A percentile compares a stretch with the other conserved stretches of the same genome.
phyloP scores from a whole-genome alignment of 2,797 vertebrate genomes.

The Hippopotamyrus pictus region DNA sequence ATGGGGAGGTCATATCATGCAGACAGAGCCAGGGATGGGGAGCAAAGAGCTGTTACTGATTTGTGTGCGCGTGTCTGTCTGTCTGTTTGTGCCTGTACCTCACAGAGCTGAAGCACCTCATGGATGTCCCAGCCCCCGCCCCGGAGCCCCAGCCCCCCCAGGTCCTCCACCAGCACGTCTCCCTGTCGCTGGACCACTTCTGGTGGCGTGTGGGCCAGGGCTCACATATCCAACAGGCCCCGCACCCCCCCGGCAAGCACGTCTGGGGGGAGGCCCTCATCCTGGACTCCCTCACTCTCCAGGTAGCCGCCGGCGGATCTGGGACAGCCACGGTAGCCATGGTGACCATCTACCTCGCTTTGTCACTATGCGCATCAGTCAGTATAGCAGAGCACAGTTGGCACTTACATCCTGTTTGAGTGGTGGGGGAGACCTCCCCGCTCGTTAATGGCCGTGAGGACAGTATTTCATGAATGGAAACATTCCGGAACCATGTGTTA shows the following conservation, averaged over 20 bases:
- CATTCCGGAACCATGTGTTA: background rate
- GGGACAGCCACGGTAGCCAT: background rate
- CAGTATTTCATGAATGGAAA: background rate
- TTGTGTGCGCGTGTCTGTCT: background rate
- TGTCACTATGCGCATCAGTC: background rate
- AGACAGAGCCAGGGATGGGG: background rate
- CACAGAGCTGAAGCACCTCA: conserved; percentile 63
- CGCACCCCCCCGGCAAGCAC: conserved; percentile 87
- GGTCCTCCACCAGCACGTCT: conserved; percentile 72
- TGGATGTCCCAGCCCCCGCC: conserved; percentile 59
- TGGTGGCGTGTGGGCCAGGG: conserved; percentile 97
- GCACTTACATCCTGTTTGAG: background rate
- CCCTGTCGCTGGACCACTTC: conserved; percentile 81
- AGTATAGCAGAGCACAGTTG: background rate
- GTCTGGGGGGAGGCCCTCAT: conserved; percentile 95
- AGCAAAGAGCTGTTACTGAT: background rate
- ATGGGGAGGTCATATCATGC: background rate
- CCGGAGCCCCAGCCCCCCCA: conserved; percentile 68
- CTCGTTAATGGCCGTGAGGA: background rate
- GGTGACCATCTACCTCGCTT: background rate
- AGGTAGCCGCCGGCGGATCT: conserved; percentile 58
- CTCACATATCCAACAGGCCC: conserved; percentile 92
- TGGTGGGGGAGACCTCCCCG: background rate
- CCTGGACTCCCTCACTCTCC: conserved; percentile 78
- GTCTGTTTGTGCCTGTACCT: background rate